phyloP scores from a whole-genome alignment of 2,797 vertebrate genomes.

The Emydoidea blandingii region DNA sequence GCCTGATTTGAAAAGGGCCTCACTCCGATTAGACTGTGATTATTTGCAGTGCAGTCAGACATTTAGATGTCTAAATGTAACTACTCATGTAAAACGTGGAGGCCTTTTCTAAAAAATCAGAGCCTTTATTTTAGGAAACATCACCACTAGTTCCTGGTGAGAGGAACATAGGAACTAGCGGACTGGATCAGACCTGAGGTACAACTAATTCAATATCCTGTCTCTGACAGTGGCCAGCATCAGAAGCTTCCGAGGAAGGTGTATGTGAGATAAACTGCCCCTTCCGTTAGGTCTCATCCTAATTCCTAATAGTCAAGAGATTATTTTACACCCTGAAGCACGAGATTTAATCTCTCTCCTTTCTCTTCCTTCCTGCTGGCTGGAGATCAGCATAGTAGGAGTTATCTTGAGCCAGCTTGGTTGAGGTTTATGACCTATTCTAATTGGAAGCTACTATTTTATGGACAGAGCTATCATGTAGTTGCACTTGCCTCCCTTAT shows the following conservation, averaged over 20 bases:
- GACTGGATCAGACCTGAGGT: not conserved
- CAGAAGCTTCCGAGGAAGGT: not conserved
- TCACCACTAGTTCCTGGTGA: not conserved
- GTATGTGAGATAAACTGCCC: not conserved
- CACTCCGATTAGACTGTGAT: not conserved
- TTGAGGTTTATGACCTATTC: not conserved
- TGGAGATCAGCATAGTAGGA: not conserved
- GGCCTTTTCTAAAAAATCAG: not conserved
- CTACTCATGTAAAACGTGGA: not conserved
- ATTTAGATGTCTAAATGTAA: not conserved
- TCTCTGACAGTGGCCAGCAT: not conserved
- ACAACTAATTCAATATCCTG: not conserved
- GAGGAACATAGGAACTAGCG: fast-evolving
- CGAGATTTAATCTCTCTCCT: not conserved
- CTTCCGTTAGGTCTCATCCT: fast-evolving
- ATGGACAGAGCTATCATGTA: not conserved
- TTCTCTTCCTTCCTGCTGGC: not conserved
- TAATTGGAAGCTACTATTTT: fast-evolving
- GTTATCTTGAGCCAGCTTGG: not conserved
- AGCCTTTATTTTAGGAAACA: not conserved
- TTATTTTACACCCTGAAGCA: not conserved
- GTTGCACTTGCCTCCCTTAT: not conserved
- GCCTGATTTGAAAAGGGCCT: not conserved
- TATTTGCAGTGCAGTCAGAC: not conserved
- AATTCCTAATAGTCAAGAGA: not conserved